Conservation (phyloP, 2,888 invertebrate genomes). For the Trileptium ribeirensis region DNA sequence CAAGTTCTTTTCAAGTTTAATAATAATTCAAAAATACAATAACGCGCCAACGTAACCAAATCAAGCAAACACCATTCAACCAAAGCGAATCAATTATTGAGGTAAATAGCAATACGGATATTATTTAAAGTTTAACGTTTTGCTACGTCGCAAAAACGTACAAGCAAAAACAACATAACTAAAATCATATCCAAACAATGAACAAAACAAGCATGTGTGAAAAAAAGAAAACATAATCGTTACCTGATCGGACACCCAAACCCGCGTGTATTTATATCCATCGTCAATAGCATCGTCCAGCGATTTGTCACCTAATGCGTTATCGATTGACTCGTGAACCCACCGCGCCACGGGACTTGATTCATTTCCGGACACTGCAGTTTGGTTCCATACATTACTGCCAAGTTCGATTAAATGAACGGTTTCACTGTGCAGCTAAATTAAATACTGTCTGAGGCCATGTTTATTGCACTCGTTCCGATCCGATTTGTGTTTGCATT, state of each 20-base stretch:
- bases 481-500: no score
- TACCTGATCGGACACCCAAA: slow-evolving; percentile 45
- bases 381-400: slow-evolving; percentile 39
- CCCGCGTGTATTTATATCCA: slow-evolving; percentile 46
- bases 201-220: background rate
- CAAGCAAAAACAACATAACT: background rate
- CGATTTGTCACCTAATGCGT: slow-evolving; percentile 44
- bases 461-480: no score
- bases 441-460: no score
- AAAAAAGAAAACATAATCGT: background rate
- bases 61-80: no score
- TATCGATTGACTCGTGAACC: slow-evolving; percentile 47
- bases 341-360: slow-evolving; percentile 36
- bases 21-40: no score
- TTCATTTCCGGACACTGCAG: slow-evolving; percentile 30
- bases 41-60: no score
- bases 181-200: background rate
- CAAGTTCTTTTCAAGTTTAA: no score
- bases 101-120: no score
- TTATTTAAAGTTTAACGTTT: no score
- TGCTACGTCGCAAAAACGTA: no score
- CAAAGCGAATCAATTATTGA: no score
- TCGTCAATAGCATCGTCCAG: slow-evolving; percentile 48
- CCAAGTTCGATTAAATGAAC: slow-evolving; percentile 41
- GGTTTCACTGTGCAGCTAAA: slow-evolving; percentile 22